These are phyloP conservation scores for Gymnothorax reevesii DNA, from an alignment of 2,797 vertebrate genomes.

Conservation along the genomic window DNA sequence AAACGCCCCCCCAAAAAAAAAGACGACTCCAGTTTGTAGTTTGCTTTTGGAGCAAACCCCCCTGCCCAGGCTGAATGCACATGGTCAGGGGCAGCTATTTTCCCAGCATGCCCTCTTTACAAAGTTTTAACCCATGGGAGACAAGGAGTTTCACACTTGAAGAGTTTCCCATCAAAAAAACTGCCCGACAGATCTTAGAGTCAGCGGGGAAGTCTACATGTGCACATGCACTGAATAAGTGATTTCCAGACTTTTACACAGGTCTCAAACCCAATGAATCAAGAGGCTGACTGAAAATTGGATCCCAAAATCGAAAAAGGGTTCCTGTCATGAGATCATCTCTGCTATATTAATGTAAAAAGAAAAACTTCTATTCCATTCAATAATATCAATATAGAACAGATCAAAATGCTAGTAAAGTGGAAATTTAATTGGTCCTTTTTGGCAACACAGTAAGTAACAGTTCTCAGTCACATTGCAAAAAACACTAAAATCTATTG, in stretches of 20 bases:
- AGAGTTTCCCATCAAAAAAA: slow-evolving; percentile 64
- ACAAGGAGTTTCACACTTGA: slow-evolving; percentile 67
- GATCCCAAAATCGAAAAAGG: slow-evolving; percentile 60
- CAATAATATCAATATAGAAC: background rate
- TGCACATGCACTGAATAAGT: slow-evolving; percentile 50
- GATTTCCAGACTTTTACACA: slow-evolving; percentile 52
- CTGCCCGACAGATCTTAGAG: slow-evolving; percentile 49
- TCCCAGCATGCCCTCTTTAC: slow-evolving; percentile 77
- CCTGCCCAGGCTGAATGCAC: slow-evolving; percentile 62
- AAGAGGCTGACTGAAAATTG: slow-evolving; percentile 42
- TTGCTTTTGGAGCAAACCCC: slow-evolving; percentile 63
- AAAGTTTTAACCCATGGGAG: slow-evolving; percentile 65
- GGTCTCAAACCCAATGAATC: slow-evolving; percentile 37
- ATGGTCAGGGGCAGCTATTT: slow-evolving; percentile 71
- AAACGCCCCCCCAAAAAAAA: background rate
- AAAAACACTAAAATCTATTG: background rate
- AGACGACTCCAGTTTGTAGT: slow-evolving; percentile 51
- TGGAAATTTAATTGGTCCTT: background rate
- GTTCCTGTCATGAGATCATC: slow-evolving; percentile 65
- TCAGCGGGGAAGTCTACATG: slow-evolving; percentile 56
- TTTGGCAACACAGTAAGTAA: background rate
- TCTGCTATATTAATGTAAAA: slow-evolving; percentile 64
- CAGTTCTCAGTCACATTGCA: background rate
- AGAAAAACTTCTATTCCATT: slow-evolving; percentile 56
- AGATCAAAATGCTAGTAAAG: slow-evolving; percentile 5